phyloP scores from a whole-genome alignment of 2,113 vertebrate species.

The Sturnira hondurensis region DNA sequence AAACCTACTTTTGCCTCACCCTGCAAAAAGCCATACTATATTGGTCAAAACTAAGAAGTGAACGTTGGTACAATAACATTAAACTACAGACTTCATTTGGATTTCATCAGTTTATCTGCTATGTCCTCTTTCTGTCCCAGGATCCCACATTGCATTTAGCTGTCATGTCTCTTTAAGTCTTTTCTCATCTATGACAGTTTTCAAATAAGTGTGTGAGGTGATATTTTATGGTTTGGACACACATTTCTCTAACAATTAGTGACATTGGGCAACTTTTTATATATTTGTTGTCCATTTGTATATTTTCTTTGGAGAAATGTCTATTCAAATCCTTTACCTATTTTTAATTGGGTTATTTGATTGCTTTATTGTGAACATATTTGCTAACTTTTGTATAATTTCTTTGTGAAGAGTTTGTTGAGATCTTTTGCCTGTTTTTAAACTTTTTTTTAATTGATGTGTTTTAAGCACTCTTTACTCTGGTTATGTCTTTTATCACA shows the following conservation, averaged over 20 bases:
- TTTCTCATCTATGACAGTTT: background rate
- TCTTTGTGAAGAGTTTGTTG: background rate
- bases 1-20: background rate
- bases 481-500: background rate
- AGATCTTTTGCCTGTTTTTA: background rate
- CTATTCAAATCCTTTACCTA: background rate
- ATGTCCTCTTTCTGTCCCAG: background rate
- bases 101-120: background rate
- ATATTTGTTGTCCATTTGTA: background rate
- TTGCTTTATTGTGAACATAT: background rate
- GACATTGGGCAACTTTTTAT: background rate
- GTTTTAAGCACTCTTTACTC: background rate
- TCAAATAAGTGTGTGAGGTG: background rate
- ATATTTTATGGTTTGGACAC: background rate
- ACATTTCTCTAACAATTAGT: background rate
- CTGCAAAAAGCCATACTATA: background rate
- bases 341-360: background rate
- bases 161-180: background rate
- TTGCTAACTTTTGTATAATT: background rate
- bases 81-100: background rate
- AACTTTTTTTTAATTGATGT: background rate
- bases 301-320: background rate
- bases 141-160: background rate
- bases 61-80: background rate
- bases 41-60: background rate